Percentiles rank a stretch among this genome's conserved stretches.
Conservation (phyloP, 2,113 vertebrate species). For the Alouatta palliata region DNA sequence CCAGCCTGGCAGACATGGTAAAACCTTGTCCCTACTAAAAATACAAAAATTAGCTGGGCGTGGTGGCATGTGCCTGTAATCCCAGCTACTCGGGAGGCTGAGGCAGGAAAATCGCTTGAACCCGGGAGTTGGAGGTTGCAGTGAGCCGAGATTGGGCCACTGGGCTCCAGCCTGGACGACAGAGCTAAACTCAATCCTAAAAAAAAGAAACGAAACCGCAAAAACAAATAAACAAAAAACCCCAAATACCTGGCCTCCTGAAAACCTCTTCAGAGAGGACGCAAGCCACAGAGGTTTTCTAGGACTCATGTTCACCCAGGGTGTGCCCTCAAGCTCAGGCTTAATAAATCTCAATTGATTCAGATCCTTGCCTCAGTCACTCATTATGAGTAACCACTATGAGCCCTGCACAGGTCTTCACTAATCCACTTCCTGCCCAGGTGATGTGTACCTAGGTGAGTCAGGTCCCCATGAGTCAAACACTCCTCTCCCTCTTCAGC, state of each 20-base stretch:
- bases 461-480: background rate
- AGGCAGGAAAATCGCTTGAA: background rate
- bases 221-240: too few relatives aligned
- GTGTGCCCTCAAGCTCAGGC: background rate
- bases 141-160: background rate
- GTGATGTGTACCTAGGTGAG: background rate
- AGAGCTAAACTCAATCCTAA: background rate
- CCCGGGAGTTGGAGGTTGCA: background rate
- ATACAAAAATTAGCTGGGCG: background rate
- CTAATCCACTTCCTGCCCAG: background rate
- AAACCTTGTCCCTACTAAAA: background rate
- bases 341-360: too few relatives aligned
- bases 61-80: background rate
- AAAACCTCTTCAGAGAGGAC: too few relatives aligned
- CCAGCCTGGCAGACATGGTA: background rate
- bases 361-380: too few relatives aligned
- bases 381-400: background rate
- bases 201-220: background rate
- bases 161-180: background rate
- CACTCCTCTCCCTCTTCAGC: background rate
- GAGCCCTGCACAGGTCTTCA: background rate
- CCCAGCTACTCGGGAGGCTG: background rate
- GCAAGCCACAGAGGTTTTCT: too few relatives aligned
- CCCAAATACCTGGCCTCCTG: too few relatives aligned
- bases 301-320: too few relatives aligned